phyloP scores from a whole-genome alignment of 1,140 invertebrate species.

The Parapsyche elsis region DNA sequence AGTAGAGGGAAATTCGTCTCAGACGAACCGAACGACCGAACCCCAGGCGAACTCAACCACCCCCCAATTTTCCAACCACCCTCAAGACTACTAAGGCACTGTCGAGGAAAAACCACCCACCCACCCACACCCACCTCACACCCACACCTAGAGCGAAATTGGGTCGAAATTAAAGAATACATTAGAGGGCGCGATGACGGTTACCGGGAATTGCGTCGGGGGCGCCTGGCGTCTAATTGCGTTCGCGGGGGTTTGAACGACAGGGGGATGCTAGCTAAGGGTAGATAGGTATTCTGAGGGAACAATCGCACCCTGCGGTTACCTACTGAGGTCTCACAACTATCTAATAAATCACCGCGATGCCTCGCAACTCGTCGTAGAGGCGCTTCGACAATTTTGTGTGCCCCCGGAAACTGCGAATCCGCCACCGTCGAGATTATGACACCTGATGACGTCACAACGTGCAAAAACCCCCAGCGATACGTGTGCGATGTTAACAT shows the following conservation, averaged over 20 bases:
- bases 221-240: constrained; percentile 49
- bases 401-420: constrained; percentile 11
- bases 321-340: constrained; percentile 1
- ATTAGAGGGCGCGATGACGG: constrained; percentile 31
- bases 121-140: not conserved
- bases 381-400: constrained; percentile 20
- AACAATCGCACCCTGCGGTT: not conserved
- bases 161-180: constrained; percentile 41
- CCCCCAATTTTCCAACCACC: too few species aligned
- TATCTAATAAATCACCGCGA: constrained; percentile 33
- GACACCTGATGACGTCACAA: not conserved
- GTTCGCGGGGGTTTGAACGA: constrained; percentile 29
- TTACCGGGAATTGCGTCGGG: constrained; percentile 36
- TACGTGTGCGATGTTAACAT: not conserved
- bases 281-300: too few species aligned
- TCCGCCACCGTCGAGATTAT: not conserved
- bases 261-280: not conserved
- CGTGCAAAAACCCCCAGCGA: not conserved
- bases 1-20: too few species aligned
- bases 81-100: too few species aligned
- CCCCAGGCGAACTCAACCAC: too few species aligned
- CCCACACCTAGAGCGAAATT: not conserved
- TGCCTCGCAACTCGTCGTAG: not conserved
- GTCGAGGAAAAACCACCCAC: too few species aligned
- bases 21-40: too few species aligned